Evolutionary conservation across 2,888 invertebrate genomes (phyloP), one percentile per base, ranked within the genome.

Genomic region (Dasypolia templi): DNA sequence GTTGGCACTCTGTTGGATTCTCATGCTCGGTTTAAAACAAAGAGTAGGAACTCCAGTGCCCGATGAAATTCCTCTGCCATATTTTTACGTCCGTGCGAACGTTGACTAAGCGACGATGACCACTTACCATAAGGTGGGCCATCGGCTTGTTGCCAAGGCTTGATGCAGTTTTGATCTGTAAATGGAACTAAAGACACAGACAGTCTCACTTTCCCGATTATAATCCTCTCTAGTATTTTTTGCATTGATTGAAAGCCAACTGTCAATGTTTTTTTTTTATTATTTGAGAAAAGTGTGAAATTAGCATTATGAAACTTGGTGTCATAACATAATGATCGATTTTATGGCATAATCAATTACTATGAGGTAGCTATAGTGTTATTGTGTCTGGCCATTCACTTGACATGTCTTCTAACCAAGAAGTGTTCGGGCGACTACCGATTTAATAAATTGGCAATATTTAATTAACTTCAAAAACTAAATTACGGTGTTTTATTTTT

Each of bases 291-390:
- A 42, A 49, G 22, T 55, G 63, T 65, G 44, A 32, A 70, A 71
- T 82, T 56, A 26, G 1, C 3, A 6, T 83, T 67, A 59, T 39
- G 65, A 62, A 78, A 65, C n/a, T 6, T 53, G 4, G 22, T 22
- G 29, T 26, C 62, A 59, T 39, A 63, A 63, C 74, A 44, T 32
- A 53, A 32, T 74, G 70, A 83, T 81, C 55, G 51, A 79, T 81
- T 81, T 66, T 53, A 58, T 69, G 66, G 66, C 49, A 49, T 69
- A 73, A 79, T 81, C 65, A 14, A 74, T 79, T 83, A 59, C 53
- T 44, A 69, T 82, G 49, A 66, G 35, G 58, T 64, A 74, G 56
- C 62, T 39, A 44, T 32, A 64, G 42, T 53, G n/a, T 61, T 46
- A 44, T 56, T 55, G 26, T 64, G 39, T 55, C 17, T 4, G 14